phyloP scores from a whole-genome alignment of 2,888 invertebrate species.

The Atrina japonica region DNA sequence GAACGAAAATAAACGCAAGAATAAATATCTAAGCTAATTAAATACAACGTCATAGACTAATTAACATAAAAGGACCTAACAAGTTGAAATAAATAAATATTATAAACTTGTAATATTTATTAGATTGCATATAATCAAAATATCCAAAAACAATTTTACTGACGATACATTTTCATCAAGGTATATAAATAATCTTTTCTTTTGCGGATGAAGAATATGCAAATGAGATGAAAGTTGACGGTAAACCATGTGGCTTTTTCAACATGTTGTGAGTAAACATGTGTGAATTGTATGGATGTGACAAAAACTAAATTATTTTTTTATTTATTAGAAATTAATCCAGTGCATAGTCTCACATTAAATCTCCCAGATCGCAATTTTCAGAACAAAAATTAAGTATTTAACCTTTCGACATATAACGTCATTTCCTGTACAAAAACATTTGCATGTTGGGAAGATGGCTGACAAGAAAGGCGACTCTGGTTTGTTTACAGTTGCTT shows the following conservation, averaged over 20 bases:
- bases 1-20: conserved; percentile 48
- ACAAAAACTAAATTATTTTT: too few relatives aligned
- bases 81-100: background rate
- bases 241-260: too few relatives aligned
- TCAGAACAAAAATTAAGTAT: background rate
- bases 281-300: too few relatives aligned
- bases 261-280: too few relatives aligned
- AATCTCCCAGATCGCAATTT: background rate
- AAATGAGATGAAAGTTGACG: conserved; percentile 12
- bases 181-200: conserved; percentile 37
- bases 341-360: too few relatives aligned
- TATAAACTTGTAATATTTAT: too few relatives aligned
- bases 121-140: too few relatives aligned
- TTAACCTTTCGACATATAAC: conserved; percentile 11
- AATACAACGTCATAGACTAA: conserved; percentile 28
- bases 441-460: conserved; percentile 65
- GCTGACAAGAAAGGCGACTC: conserved; percentile 80
- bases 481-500: conserved; percentile 79
- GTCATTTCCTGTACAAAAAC: background rate
- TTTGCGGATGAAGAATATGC: conserved; percentile 36
- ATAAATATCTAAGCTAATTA: conserved; percentile 39
- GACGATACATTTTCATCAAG: too few relatives aligned
- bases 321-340: too few relatives aligned
- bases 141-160: too few relatives aligned
- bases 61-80: conserved; percentile 26